Evolutionary conservation across 2,888 invertebrate species (phyloP), one percentile per base, ranked within the genome.

Genomic region (Thyatira batis): DNA sequence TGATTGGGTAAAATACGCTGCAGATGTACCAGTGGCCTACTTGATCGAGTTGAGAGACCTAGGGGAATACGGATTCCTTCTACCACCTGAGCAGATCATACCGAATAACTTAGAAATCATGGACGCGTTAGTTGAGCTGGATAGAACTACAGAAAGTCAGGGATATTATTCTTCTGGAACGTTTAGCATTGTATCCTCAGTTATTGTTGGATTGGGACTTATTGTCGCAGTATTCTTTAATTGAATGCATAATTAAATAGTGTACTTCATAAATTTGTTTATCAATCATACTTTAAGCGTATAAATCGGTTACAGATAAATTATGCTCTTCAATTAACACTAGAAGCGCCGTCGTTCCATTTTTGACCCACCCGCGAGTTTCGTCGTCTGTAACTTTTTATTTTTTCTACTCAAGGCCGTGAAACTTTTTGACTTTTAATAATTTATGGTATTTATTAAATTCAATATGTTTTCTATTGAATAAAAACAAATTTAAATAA

Each of bases 41-140:
- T 92, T 94, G 0, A 82, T 94, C n/a, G 95, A 95, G 68, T 86
- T 95, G 0, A 78, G 94, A 21, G 94, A 94, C 63, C 84, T 85
- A 2, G 94, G 94, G 1, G 76, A 78, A 6, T 92, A 84, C 45
- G 95, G 94, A 0, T 95, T 94, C 76, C 69, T 94, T 1, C 80
- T 95, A 0, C 94, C 94, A 0, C 67, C 91, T 0, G 77, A 80
- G 0, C 85, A 92, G 58, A 94, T 94, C 45, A 76, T 92, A 9
- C 89, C 89, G 1, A 94, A 93, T 25, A 93, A 89, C 43, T 73
- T 92, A 49, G 95, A 96, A 81, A 91, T 93, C 0, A 88, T 95
- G 79, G 94, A 93, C 53, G 94, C 93, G 2, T 69, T 94, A 0
- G 44, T 88, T 0, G 87, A 84, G 65, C 89, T 91, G 82, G 82